Evolutionary conservation across 2,888 invertebrate genomes (phyloP).

Genomic region (Nebria salina): DNA sequence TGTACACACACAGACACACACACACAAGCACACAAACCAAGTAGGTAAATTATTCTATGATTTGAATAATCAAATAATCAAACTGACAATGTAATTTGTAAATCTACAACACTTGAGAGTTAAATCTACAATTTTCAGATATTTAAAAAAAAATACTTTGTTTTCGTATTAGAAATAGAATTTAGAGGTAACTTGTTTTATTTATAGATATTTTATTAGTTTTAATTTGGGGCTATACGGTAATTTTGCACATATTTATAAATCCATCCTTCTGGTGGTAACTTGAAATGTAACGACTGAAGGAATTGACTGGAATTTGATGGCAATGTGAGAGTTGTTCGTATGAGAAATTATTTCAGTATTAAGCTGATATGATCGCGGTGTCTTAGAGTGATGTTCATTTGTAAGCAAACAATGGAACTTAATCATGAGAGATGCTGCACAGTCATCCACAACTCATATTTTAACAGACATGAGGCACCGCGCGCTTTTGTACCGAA

Average conservation of each 20-base stretch:
- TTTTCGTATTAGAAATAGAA: too few species aligned
- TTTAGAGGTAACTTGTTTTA: too few species aligned
- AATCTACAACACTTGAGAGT: background rate
- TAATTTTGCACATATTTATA: too few species aligned
- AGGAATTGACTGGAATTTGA: background rate
- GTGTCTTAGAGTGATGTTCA: background rate
- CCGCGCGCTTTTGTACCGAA: slow-evolving; percentile 1
- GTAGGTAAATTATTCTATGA: background rate
- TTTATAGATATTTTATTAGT: too few species aligned
- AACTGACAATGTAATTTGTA: background rate
- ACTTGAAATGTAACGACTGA: too few species aligned
- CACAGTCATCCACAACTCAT: slow-evolving; percentile 19
- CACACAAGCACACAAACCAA: background rate
- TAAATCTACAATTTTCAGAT: too few species aligned
- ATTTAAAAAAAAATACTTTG: too few species aligned
- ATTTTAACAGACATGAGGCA: slow-evolving; percentile 14
- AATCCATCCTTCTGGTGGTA: too few species aligned
- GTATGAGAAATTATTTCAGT: background rate
- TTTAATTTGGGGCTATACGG: too few species aligned
- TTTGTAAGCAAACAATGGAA: slow-evolving; percentile 14
- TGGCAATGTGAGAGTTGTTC: background rate
- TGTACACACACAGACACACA: too few species aligned
- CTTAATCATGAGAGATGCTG: slow-evolving; percentile 20
- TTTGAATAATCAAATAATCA: background rate
- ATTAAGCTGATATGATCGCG: background rate